These are phyloP conservation scores for Stylophora pistillata DNA, from an alignment of 64 coral and sea anemone species.

Conservation along the genomic window DNA sequence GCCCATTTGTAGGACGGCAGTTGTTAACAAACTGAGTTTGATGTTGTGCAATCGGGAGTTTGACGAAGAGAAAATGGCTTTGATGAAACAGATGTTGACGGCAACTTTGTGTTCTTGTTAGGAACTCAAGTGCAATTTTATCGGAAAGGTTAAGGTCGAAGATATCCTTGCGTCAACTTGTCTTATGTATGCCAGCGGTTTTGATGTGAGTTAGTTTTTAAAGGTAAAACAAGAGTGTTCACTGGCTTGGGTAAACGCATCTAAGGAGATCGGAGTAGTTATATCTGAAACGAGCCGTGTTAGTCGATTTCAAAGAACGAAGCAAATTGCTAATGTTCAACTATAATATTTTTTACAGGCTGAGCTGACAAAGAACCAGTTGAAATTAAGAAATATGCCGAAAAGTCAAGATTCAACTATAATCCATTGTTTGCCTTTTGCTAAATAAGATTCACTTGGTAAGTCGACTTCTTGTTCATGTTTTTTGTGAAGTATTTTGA, in stretches of 20 bases:
- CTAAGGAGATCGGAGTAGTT: too few relatives aligned
- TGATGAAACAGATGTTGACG: background rate
- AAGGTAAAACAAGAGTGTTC: too few relatives aligned
- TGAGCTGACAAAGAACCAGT: background rate
- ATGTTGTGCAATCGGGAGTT: background rate
- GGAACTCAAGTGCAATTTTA: conserved; percentile 8
- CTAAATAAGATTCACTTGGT: background rate
- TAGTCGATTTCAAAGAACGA: too few relatives aligned
- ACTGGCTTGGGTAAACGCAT: too few relatives aligned
- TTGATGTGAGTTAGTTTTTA: background rate
- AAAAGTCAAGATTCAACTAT: background rate
- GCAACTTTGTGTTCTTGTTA: background rate
- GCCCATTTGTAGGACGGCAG: background rate
- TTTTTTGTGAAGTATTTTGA: background rate
- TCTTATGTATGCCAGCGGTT: background rate
- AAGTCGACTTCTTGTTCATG: background rate
- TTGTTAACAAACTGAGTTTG: background rate
- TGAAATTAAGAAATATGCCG: background rate
- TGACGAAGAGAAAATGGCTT: background rate
- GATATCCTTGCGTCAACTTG: background rate
- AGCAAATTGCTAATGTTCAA: too few relatives aligned
- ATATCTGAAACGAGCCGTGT: too few relatives aligned
- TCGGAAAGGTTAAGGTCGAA: background rate
- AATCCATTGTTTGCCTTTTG: background rate
- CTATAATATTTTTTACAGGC: background rate